A percentile compares a stretch with the other conserved stretches of the same genome.
Evolutionary conservation across 2,888 invertebrate genomes (phyloP).

Genomic region (Phaonia tiefii): DNA sequence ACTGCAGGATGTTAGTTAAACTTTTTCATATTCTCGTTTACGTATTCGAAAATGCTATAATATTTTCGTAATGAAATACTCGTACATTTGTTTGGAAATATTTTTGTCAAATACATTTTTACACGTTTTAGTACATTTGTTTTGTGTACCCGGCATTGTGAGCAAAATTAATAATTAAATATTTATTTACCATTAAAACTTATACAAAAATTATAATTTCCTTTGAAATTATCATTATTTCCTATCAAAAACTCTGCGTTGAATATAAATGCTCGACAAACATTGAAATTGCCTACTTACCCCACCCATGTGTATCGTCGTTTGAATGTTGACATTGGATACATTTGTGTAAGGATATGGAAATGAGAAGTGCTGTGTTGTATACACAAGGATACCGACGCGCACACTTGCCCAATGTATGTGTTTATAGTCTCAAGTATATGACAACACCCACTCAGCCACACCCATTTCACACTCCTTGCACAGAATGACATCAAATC

Average conservation of each 20-base stretch:
- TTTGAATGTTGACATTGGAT: background rate
- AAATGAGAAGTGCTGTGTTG: background rate
- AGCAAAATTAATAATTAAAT: background rate
- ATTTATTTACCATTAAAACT: slow-evolving; percentile 15
- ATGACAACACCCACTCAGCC: background rate
- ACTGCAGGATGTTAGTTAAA: no score
- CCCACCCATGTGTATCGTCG: background rate
- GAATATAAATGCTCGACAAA: background rate
- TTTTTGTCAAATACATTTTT: no score
- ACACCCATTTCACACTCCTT: slow-evolving; percentile 1
- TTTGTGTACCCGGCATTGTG: no score
- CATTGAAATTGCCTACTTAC: background rate
- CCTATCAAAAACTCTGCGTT: background rate
- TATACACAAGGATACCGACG: no score
- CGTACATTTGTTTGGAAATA: no score
- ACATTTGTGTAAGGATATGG: background rate
- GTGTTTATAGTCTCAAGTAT: background rate
- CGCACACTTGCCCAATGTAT: background rate
- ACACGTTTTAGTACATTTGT: no score
- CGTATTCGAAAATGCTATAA: no score
- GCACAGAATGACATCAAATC: slow-evolving; percentile 2
- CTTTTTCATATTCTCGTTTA: no score
- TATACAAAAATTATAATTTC: background rate
- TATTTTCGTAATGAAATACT: no score
- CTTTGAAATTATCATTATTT: background rate